Conservation (phyloP, 2,797 vertebrate species). For the Characodon lateralis region DNA sequence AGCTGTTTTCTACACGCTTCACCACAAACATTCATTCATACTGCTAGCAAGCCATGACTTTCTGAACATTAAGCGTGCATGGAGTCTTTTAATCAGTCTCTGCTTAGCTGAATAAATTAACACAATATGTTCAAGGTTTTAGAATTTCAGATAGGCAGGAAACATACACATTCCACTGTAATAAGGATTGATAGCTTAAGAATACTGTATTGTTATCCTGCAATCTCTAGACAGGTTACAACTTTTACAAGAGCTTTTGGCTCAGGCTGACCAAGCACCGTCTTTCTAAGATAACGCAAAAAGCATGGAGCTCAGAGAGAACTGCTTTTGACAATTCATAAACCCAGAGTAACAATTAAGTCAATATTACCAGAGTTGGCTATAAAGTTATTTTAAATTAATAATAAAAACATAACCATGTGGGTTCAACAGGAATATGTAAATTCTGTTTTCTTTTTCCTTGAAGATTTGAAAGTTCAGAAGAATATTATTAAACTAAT, state of each 20-base stretch:
- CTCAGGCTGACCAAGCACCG: background rate
- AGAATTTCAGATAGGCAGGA: background rate
- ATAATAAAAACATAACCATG: background rate
- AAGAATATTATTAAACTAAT: background rate
- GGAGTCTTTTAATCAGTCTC: slow-evolving; percentile 33
- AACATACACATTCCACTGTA: background rate
- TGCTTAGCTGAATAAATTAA: slow-evolving; percentile 29
- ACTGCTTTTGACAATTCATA: slow-evolving; percentile 5
- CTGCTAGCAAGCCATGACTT: slow-evolving; percentile 7
- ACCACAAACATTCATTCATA: slow-evolving; percentile 45
- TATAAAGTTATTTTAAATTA: background rate
- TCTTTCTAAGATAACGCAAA: slow-evolving; percentile 2
- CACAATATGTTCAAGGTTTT: slow-evolving; percentile 22
- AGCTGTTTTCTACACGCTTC: slow-evolving; percentile 43
- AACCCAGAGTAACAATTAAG: slow-evolving; percentile 4
- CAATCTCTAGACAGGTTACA: background rate
- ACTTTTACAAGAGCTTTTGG: background rate
- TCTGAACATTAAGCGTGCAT: slow-evolving; percentile 18
- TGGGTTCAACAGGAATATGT: slow-evolving; percentile 2
- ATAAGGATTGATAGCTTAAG: background rate
- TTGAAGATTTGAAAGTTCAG: background rate
- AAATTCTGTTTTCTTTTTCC: background rate
- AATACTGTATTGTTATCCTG: background rate
- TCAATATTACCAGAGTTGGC: background rate
- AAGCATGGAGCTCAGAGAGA: slow-evolving; percentile 10